Percentiles rank a stretch among this genome's conserved stretches.
Evolutionary conservation across 2,888 invertebrate species (phyloP).

Genomic region (Eilema caniola): DNA sequence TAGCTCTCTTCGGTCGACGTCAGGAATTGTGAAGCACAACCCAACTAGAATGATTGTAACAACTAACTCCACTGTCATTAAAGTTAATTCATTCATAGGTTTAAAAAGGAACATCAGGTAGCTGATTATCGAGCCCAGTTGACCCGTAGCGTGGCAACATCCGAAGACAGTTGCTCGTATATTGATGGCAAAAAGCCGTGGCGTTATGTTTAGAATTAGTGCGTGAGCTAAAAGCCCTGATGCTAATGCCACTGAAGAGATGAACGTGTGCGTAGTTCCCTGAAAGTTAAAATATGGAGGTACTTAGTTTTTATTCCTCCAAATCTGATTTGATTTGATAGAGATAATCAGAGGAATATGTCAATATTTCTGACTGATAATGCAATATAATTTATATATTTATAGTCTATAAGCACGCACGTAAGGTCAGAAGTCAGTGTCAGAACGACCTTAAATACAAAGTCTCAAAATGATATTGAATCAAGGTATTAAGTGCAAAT

Average conservation of each 20-base stretch:
- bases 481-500: no score
- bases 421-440: no score
- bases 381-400: no score
- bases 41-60: constrained; percentile 57
- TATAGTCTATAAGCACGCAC: no score
- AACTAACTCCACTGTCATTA: constrained; percentile 56
- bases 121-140: constrained; percentile 71
- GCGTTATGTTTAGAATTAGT: constrained; percentile 71
- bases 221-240: constrained; percentile 67
- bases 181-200: constrained; percentile 73
- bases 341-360: neutral
- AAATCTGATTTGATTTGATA: no score
- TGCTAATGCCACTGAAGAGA: constrained; percentile 66
- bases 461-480: no score
- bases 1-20: constrained; percentile 76
- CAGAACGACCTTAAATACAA: no score
- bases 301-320: no score
- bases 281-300: constrained; percentile 58
- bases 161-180: constrained; percentile 72
- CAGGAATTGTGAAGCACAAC: constrained; percentile 66
- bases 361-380: neutral
- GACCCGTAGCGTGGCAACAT: constrained; percentile 72
- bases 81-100: constrained; percentile 54
- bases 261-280: constrained; percentile 54
- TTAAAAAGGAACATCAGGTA: constrained; percentile 65